A percentile compares a stretch with the other conserved stretches of the same genome.
Conservation (phyloP, 2,113 vertebrate species). For the Notechis scutatus region DNA sequence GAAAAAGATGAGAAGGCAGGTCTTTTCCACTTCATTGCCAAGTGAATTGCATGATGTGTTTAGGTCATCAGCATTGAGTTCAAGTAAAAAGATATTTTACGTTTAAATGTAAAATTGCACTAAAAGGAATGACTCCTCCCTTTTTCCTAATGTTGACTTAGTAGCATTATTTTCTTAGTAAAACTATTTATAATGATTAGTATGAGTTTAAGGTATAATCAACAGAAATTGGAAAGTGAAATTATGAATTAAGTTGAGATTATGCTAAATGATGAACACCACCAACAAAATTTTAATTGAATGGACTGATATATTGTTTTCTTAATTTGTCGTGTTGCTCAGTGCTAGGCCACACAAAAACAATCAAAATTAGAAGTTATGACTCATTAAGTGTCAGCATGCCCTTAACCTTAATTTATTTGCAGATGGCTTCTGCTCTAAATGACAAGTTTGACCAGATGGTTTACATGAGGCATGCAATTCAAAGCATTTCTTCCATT, state of each 20-base stretch:
- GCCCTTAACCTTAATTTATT: slow-evolving; percentile 8
- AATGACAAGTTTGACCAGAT: slow-evolving; percentile 31
- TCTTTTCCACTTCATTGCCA: background rate
- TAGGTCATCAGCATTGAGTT: background rate
- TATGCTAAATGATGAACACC: background rate
- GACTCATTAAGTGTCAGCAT: slow-evolving; percentile 34
- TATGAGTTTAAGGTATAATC: background rate
- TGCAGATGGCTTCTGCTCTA: slow-evolving; percentile 45
- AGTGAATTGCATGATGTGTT: background rate
- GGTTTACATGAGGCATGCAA: slow-evolving; percentile 40
- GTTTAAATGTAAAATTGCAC: background rate
- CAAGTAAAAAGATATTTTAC: background rate
- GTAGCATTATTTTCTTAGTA: background rate
- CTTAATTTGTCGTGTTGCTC: background rate
- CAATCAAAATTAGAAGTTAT: slow-evolving; percentile 33
- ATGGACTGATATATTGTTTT: background rate
- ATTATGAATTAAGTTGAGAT: background rate
- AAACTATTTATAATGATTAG: background rate
- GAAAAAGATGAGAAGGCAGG: background rate
- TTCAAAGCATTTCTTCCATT: slow-evolving; percentile 33
- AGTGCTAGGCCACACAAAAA: background rate
- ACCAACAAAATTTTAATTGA: background rate
- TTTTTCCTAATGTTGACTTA: background rate
- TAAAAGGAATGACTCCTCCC: background rate
- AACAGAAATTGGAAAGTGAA: background rate